Percentiles rank a stretch among this genome's conserved stretches.
Conservation (phyloP, 2,888 invertebrate species). For the Euplagia quadripunctaria region DNA sequence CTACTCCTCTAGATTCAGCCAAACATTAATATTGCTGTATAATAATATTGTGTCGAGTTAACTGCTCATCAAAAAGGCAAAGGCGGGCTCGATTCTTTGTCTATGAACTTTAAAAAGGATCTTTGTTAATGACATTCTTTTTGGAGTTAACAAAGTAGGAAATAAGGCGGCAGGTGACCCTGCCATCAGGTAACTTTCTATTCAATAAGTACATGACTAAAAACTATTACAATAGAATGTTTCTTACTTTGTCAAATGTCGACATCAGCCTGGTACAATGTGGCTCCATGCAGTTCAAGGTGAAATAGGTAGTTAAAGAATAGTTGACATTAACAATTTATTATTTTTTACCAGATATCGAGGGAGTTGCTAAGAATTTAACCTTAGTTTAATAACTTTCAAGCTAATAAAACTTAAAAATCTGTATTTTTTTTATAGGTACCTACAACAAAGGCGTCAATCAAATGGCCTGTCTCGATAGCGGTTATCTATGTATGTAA, state of each 20-base stretch:
- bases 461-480: no score
- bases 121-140: neutral
- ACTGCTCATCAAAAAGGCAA: neutral
- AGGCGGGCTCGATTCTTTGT: neutral
- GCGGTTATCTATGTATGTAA: no score
- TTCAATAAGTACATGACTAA: neutral
- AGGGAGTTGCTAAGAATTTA: conserved; percentile 4
- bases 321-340: neutral
- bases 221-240: neutral
- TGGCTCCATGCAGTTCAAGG: conserved; percentile 6
- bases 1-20: no score
- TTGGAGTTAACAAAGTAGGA: neutral
- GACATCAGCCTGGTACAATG: conserved; percentile 2
- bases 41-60: neutral
- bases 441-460: no score
- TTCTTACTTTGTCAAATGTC: neutral
- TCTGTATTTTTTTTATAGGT: neutral
- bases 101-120: neutral
- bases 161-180: neutral
- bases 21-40: neutral
- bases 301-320: neutral
- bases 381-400: conserved; percentile 16
- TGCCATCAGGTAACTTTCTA: neutral
- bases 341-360: neutral
- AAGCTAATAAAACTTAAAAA: neutral